Percentiles rank a stretch among this genome's conserved stretches.
Evolutionary conservation across 1,140 invertebrate genomes (phyloP).

Genomic region (Chironomus striatipennis): DNA sequence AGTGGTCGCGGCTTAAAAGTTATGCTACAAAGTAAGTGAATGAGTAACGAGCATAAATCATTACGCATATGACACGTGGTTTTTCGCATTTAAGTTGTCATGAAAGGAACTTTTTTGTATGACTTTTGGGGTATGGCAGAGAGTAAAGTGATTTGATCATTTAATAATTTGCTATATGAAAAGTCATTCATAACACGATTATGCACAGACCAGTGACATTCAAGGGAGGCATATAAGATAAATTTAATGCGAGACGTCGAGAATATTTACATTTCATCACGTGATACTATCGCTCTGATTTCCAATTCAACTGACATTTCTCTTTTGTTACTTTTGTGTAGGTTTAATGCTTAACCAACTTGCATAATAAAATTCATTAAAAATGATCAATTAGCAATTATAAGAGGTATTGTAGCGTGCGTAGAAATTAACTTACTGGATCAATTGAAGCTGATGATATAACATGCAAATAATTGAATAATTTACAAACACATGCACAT

Average conservation of each 20-base stretch:
- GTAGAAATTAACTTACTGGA: neutral
- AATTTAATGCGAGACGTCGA: too few relatives aligned
- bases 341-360: neutral
- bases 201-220: neutral
- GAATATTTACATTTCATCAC: too few relatives aligned
- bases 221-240: neutral
- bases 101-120: neutral
- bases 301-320: too few relatives aligned
- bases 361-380: constrained; percentile 10
- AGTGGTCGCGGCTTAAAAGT: neutral
- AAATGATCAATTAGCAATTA: neutral
- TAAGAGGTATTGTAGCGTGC: neutral
- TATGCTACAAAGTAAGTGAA: constrained; percentile 1
- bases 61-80: constrained; percentile 11
- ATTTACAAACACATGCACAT: neutral
- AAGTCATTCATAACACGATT: neutral
- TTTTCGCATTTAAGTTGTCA: neutral
- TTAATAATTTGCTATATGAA: neutral
- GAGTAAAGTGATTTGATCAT: neutral
- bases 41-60: neutral
- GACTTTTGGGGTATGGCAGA: too few relatives aligned
- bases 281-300: too few relatives aligned
- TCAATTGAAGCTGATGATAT: constrained; percentile 1
- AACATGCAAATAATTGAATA: constrained; percentile 1
- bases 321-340: too few relatives aligned